Base-by-base conservation (phyloP, 2,797 vertebrate genomes). In the Acanthurus tractus region DNA sequence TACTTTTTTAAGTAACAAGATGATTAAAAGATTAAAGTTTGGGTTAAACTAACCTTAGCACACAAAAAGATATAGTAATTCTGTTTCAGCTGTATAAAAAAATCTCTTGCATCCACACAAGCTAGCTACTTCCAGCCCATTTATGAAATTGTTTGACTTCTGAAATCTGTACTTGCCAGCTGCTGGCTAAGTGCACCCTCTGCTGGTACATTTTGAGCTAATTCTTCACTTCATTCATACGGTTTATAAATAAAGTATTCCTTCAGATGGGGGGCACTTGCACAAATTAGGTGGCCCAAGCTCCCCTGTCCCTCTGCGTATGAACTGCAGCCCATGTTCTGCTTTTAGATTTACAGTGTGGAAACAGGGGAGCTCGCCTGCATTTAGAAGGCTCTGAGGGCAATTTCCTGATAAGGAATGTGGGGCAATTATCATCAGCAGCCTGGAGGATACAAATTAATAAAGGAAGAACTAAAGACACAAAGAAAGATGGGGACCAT, bases 371-470 rank as follows among this genome's bases (percentile, higher is more conserved):
- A 88, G 76, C 52, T 76, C 8, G 45, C 69, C 86, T 88, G 79
- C 58, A 86, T 88, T 87, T 44, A 48, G 44, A 74, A 17, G 22
- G 10, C 83, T 83, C 76, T 1, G 46, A 88, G 87, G 87, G 79
- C 57, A 75, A 8, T 75, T 83, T 90, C 88, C 82, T 74, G 63
- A 87, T 89, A 70, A 76, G 53, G 90, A 93, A 94, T 91, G 70
- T 94, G 79, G 93, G 90, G 81, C 78, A 93, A 92, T 93, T 93
- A 93, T 84, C 76, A 57, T 46, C 54, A 71, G 70, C 70, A 68
- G 86, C 86, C 87, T 71, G 73, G 66, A 87, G 92, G 86, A 85
- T 57, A 75, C 56, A 42, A 44, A 74, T 75, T 72, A 72, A 54
- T 23, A 79, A 71, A 72, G 64, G 56, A 52, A 74, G 56, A 74